These are phyloP conservation scores for Formicarius rufipectus DNA, from an alignment of 2,113 vertebrate genomes.

Conservation along the genomic window DNA sequence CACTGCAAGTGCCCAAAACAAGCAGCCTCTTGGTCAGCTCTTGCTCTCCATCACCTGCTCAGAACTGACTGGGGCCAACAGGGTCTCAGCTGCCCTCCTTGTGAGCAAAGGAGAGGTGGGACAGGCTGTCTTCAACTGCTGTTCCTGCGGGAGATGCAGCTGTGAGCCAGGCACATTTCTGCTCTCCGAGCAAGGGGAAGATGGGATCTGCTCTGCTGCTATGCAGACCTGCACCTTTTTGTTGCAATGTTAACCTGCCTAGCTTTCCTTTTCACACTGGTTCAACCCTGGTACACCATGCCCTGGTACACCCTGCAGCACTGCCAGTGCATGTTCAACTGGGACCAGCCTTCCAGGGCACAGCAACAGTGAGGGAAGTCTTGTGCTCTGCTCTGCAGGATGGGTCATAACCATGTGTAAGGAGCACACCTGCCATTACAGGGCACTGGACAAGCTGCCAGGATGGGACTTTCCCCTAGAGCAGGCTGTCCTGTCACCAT, in stretches of 20 bases:
- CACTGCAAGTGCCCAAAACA: not conserved
- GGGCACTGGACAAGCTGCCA: not conserved
- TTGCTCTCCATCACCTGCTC: not conserved
- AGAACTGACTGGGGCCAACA: not conserved
- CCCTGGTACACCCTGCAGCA: not conserved
- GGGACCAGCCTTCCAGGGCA: not conserved
- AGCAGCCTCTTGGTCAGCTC: not conserved
- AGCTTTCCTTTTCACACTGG: not conserved
- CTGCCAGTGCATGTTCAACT: rapidly evolving
- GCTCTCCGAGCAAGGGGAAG: not conserved
- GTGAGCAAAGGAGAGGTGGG: not conserved
- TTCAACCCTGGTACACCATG: too few relatives aligned
- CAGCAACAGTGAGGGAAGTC: not conserved
- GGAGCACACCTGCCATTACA: not conserved
- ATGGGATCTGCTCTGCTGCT: not conserved
- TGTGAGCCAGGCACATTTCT: rapidly evolving
- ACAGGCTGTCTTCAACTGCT: rapidly evolving
- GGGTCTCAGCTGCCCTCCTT: not conserved
- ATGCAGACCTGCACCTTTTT: not conserved
- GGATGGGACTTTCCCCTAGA: not conserved
- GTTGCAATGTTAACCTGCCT: not conserved
- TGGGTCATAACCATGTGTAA: rapidly evolving
- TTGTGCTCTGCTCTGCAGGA: rapidly evolving
- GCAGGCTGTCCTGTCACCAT: not conserved
- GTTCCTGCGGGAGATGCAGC: not conserved